Evolutionary conservation across 2,888 invertebrate genomes (phyloP), one percentile per base, ranked within the genome.

Genomic region (Sturmia bella): DNA sequence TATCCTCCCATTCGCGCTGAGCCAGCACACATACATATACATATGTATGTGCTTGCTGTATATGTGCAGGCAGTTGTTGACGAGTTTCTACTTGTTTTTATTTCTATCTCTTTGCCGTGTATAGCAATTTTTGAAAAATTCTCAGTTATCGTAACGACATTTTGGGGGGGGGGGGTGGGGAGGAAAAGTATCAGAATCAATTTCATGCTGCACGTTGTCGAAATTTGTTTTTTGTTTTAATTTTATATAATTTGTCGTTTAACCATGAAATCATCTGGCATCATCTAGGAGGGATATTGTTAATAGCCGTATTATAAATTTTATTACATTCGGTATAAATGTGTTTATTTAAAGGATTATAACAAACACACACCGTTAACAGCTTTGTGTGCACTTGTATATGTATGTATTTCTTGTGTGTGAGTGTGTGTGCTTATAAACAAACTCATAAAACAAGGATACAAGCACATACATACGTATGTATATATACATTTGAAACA

Each of bases 301-400:
- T 74, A 74, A 74, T 74, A 74, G 64, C 54, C 45, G 74, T 64
- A 74, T 45, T 74, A 64, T 37, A 37, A 39, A 24, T 56, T 37
- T 39, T 70, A 70, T 39, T 48, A 43, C 48, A 6, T 6, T 19
- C 27, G 19, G 19, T 59, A 32, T 37, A 41, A 13, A 48, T 50
- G 50, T 27, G 15, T 57, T 45, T 19, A 9, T 15, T 50, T 50
- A 12, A 41, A 54, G 66, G 39, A 66, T 66, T 50, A 52, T 3
- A 54, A 41, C 13, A 41, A 9, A 32, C 24, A 24, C 19, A 52
- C 50, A 6, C n/a, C n/a, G 9, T 9, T 9, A 32, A 9, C 6
- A 32, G 32, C 32, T 32, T 32, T 32, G 9, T 9, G 32, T 32
- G n/a, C n/a, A n/a, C n/a, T 32, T 32, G 32, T 32, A 7, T 32